Evolutionary conservation across 2,888 invertebrate genomes (phyloP).

Genomic region (Gasteruption jaculator): DNA sequence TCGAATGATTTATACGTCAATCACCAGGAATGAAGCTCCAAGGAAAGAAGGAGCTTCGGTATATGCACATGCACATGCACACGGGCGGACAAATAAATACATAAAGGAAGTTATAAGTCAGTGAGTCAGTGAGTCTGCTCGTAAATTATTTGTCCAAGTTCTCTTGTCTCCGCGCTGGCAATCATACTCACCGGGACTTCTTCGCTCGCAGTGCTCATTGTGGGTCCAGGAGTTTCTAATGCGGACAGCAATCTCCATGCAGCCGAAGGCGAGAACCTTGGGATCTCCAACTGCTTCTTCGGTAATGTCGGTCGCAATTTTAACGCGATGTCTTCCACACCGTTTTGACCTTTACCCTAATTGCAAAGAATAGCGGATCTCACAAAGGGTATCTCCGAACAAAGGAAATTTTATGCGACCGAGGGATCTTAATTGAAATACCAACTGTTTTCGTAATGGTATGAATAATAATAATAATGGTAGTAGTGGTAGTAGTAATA

Average conservation of each 20-base stretch:
- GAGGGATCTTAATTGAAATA: no score
- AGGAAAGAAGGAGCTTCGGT: background rate
- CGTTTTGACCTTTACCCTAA: no score
- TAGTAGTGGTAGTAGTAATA: no score
- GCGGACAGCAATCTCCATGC: constrained; percentile 75
- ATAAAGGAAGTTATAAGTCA: no score
- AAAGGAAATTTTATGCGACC: no score
- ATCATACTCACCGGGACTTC: constrained; percentile 38
- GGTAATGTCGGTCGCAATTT: constrained; percentile 75
- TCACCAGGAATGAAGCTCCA: background rate
- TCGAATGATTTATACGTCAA: constrained; percentile 10
- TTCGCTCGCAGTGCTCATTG: constrained; percentile 43
- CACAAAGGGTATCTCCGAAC: no score
- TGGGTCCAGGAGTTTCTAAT: constrained; percentile 55
- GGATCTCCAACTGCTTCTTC: constrained; percentile 71
- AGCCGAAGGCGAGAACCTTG: constrained; percentile 76
- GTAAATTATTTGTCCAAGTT: background rate
- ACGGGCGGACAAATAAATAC: no score
- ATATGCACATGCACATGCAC: no score
- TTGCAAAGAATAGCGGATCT: no score
- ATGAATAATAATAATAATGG: no score
- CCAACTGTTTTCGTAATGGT: no score
- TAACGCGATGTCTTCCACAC: constrained; percentile 64
- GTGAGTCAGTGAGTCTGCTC: constrained; percentile 9
- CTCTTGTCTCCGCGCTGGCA: background rate